Evolutionary conservation across 2,113 vertebrate species (phyloP).

Genomic region (Boulengeromyrus knoepffleri): DNA sequence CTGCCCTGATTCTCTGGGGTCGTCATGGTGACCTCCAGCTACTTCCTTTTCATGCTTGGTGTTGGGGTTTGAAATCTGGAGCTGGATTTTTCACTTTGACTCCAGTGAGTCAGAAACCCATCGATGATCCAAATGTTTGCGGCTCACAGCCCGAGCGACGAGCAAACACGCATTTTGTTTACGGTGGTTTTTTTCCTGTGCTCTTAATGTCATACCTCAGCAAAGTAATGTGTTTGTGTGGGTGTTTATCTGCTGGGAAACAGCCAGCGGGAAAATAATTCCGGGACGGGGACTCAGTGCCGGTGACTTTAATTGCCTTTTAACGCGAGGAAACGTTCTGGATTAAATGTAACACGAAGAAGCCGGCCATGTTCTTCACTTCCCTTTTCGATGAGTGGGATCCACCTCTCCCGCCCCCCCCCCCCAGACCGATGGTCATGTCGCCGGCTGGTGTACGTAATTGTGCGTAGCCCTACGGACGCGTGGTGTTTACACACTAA

Average conservation of each 20-base stretch:
- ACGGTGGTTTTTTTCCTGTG: constrained; percentile 21
- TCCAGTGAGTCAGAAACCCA: constrained; percentile 27
- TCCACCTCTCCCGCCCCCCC: background rate
- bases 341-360: background rate
- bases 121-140: constrained; percentile 25
- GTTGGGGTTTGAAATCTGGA: background rate
- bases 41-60: background rate
- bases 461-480: constrained; percentile 3
- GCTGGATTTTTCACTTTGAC: constrained; percentile 20
- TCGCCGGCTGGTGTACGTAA: background rate
- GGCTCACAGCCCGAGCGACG: constrained; percentile 1
- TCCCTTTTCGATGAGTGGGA: background rate
- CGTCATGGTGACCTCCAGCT: background rate
- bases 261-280: background rate
- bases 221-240: constrained; percentile 22
- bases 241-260: constrained; percentile 16
- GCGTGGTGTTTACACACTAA: constrained; percentile 15
- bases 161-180: constrained; percentile 22
- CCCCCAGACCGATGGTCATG: constrained; percentile 5
- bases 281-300: background rate
- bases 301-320: background rate
- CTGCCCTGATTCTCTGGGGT: background rate
- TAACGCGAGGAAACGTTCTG: background rate
- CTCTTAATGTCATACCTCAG: constrained; percentile 12
- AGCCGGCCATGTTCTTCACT: background rate